Base-by-base conservation (phyloP, 2,797 vertebrate genomes). In the Oryzias dopingdopingensis region DNA sequence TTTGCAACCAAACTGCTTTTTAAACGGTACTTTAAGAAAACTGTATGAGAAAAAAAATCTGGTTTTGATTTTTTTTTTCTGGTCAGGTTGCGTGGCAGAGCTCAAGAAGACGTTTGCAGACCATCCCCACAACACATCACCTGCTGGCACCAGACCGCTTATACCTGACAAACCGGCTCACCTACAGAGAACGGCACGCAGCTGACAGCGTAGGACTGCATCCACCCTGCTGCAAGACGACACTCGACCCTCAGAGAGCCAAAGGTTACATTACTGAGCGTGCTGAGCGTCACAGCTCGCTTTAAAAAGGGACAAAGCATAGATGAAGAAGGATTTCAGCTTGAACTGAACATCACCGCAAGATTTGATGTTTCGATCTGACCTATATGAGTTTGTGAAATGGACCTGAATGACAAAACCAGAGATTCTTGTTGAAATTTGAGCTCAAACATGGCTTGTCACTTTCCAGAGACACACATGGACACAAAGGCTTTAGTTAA, bases 111-210 rank as follows among this genome's bases (percentile, higher is more conserved):
- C 79, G 0, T 92, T 91, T 23, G 32, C 67, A 4, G 56, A 58
- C 2, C 59, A 57, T 42, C 66, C 29, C 44, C 72, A 42, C n/a
- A 45, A 41, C 52, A 42, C 51, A 13, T 49, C 61, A 2, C 58
- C 76, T 0, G 43, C 65, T 43, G 65, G 1, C 72, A 52, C 26
- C 67, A 91, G 89, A 77, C 89, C 90, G 2, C 81, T 88, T 0
- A 4, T 91, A 74, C 91, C 92, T 46, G 74, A 50, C 61, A 91
- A 89, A 83, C 89, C 91, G 1, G 70, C 81, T 74, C 86, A 91
- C 65, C 81, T 92, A 14, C 81, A 85, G 67, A 75, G 22, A 18
- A 14, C 58, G 54, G 56, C 63, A 3, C 62, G 6, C 14, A 59
- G 0, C 17, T 59, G 37, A 46, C 67, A 52, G 64, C 59, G 52